Conservation (phyloP, 2,797 vertebrate genomes). For the Sus cebifrons region DNA sequence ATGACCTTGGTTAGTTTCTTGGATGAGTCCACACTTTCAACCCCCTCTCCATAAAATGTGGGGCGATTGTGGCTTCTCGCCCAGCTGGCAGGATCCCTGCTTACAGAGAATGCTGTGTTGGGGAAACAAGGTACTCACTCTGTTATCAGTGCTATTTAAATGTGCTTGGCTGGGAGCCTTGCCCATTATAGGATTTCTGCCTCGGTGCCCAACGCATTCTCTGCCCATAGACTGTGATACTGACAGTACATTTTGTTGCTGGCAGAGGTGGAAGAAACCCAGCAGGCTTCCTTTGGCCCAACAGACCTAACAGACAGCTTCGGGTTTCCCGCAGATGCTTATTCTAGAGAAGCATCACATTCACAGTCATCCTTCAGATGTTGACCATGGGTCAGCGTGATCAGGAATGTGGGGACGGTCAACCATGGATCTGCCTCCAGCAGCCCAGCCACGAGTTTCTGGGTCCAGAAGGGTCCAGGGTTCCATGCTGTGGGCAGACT, state of each 20-base stretch:
- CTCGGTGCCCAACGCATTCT: background rate
- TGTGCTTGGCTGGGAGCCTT: background rate
- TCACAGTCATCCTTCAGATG: constrained; percentile 95
- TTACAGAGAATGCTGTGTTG: background rate
- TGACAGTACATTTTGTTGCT: background rate
- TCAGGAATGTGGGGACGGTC: constrained; percentile 94
- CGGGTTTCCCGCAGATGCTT: constrained; percentile 91
- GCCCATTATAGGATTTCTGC: background rate
- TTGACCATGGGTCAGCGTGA: constrained; percentile 96
- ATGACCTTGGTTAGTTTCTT: background rate
- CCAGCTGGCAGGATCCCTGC: background rate
- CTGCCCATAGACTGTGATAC: background rate
- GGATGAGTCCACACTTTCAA: background rate
- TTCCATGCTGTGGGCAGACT: background rate
- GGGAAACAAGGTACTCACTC: background rate
- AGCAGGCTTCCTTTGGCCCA: background rate
- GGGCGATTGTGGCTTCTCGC: background rate
- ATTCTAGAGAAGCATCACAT: constrained; percentile 93
- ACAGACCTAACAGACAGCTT: background rate
- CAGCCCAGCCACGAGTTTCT: constrained; percentile 90
- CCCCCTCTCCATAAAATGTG: background rate
- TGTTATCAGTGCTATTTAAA: background rate
- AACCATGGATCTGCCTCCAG: constrained; percentile 95
- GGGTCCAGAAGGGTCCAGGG: constrained; percentile 89
- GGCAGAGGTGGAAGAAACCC: constrained; percentile 34